These are phyloP conservation scores for Temnothorax longispinosus DNA, from an alignment of 1,140 invertebrate genomes.

Conservation along the genomic window DNA sequence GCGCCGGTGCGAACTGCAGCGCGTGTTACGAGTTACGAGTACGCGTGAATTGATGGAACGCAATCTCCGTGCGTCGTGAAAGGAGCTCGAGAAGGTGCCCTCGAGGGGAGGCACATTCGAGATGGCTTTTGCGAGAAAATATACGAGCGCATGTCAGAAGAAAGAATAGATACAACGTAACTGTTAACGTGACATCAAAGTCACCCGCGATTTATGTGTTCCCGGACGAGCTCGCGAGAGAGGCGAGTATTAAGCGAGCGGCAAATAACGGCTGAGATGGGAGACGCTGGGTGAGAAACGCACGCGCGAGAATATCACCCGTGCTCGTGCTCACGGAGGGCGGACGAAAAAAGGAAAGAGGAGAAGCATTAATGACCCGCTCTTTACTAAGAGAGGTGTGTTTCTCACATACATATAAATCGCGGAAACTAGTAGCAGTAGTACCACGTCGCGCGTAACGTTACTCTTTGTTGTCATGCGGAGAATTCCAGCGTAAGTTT, in stretches of 20 bases:
- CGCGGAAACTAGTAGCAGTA: slow-evolving; percentile 50
- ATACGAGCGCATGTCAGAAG: slow-evolving; percentile 9
- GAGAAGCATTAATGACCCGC: slow-evolving; percentile 65
- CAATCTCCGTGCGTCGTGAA: slow-evolving; percentile 30
- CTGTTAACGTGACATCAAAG: slow-evolving; percentile 50
- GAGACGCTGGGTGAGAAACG: slow-evolving; percentile 37
- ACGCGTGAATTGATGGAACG: slow-evolving; percentile 26
- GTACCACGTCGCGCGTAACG: not conserved
- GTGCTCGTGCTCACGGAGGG: not conserved
- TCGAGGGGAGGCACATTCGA: not conserved
- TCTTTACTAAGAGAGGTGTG: slow-evolving; percentile 69
- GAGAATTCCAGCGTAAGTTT: not conserved
- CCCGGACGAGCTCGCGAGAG: not conserved
- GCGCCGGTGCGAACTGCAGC: not conserved
- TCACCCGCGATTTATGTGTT: slow-evolving; percentile 60
- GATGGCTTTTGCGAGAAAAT: slow-evolving; percentile 17
- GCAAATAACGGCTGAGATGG: slow-evolving; percentile 35
- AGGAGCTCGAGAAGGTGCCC: not conserved
- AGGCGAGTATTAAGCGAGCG: slow-evolving; percentile 58
- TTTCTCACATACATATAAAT: slow-evolving; percentile 72
- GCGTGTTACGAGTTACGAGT: not conserved
- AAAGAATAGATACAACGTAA: slow-evolving; percentile 41
- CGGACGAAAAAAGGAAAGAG: not conserved
- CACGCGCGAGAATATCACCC: slow-evolving; percentile 61
- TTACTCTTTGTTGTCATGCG: slow-evolving; percentile 11